Percentiles rank a stretch among this genome's conserved stretches.
Evolutionary conservation across 2,888 invertebrate genomes (phyloP).

Genomic region (Stratiomys singularior): DNA sequence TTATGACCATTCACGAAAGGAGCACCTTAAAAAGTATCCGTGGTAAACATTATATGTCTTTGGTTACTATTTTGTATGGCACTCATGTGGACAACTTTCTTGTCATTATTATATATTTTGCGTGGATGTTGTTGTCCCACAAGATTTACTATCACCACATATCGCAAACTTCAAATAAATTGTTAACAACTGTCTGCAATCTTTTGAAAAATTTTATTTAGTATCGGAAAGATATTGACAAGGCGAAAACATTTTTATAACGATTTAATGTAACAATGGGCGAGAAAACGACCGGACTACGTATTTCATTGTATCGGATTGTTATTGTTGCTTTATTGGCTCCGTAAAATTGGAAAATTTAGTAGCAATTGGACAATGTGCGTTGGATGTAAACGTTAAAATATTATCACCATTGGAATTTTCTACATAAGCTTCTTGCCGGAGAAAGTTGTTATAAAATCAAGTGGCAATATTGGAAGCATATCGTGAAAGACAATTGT

Average conservation of each 20-base stretch:
- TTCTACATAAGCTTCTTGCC: not conserved
- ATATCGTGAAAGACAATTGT: not conserved
- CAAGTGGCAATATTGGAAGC: not conserved
- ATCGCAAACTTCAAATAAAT: not conserved
- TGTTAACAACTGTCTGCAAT: not conserved
- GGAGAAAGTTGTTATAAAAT: constrained; percentile 18
- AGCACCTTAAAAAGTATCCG: not conserved
- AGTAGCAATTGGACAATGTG: not conserved
- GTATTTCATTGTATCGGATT: not conserved
- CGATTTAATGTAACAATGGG: not conserved
- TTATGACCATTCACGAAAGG: not conserved
- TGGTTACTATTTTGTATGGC: not conserved
- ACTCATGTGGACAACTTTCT: not conserved
- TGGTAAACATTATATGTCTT: not conserved
- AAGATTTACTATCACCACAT: no score
- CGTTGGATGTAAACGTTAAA: not conserved
- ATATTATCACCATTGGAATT: not conserved
- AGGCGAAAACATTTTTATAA: not conserved
- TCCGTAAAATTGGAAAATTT: not conserved
- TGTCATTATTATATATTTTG: not conserved
- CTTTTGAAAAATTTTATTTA: not conserved
- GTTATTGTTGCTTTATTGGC: not conserved
- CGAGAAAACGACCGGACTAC: not conserved
- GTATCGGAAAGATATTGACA: not conserved
- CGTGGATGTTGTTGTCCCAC: no score